Conservation (phyloP, 2,113 vertebrate species). For the Stigmatopora argus region DNA sequence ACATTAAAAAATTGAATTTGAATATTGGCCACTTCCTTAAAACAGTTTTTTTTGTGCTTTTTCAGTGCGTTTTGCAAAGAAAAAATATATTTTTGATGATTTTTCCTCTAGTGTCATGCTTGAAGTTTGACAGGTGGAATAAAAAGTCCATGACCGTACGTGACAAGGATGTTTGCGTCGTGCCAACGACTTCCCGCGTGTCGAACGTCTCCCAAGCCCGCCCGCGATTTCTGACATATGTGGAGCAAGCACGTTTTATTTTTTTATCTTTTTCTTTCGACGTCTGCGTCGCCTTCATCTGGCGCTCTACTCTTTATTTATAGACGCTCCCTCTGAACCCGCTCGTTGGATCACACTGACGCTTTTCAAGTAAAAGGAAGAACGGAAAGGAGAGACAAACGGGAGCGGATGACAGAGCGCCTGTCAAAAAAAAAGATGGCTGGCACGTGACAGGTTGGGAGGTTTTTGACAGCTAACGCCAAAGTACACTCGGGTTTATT, state of each 20-base stretch:
- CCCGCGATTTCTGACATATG: constrained; percentile 49
- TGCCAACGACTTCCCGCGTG: constrained; percentile 12
- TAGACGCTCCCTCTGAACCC: constrained; percentile 59
- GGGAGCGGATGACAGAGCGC: constrained; percentile 38
- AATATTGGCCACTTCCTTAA: no score
- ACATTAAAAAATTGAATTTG: no score
- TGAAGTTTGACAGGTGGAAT: background rate
- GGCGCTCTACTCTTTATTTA: constrained; percentile 59
- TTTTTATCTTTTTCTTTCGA: constrained; percentile 22
- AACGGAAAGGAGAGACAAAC: constrained; percentile 31
- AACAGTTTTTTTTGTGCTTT: no score
- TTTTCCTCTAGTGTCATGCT: background rate
- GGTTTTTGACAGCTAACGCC: constrained; percentile 4
- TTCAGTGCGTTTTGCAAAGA: no score
- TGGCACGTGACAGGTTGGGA: constrained; percentile 29
- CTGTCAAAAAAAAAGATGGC: constrained; percentile 50
- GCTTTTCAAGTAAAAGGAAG: constrained; percentile 50
- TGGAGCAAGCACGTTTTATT: constrained; percentile 47
- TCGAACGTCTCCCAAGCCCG: constrained; percentile 30
- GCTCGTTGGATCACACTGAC: constrained; percentile 53
- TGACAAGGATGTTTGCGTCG: constrained; percentile 27
- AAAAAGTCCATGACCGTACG: constrained; percentile 15
- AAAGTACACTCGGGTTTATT: constrained; percentile 7
- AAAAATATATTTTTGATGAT: no score
- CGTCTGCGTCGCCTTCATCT: constrained; percentile 50